A percentile compares a stretch with the other conserved stretches of the same genome.
Conservation (phyloP, 2,888 invertebrate species). For the Anoncus sp. region DNA sequence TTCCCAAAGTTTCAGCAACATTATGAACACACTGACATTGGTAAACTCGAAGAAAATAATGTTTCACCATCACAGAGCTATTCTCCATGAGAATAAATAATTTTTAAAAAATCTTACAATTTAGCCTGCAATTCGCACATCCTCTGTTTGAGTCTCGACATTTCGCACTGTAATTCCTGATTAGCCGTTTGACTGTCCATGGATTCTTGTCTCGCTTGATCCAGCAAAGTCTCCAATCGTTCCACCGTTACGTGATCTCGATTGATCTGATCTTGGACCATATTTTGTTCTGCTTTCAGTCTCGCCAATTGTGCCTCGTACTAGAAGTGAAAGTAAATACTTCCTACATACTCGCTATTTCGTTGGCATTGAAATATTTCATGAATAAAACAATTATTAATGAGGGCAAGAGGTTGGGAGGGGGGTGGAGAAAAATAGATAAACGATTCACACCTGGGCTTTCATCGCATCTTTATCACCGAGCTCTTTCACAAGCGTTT, state of each 20-base stretch:
- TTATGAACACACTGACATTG: too few species aligned
- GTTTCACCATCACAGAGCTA: neutral
- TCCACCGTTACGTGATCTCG: conserved; percentile 84
- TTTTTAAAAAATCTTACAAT: conserved; percentile 84
- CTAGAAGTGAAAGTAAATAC: conserved; percentile 77
- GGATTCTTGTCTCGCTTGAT: conserved; percentile 86
- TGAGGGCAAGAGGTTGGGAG: too few species aligned
- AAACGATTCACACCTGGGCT: conserved; percentile 79
- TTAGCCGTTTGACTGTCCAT: conserved; percentile 86
- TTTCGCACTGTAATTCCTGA: conserved; percentile 88
- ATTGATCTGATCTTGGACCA: conserved; percentile 81
- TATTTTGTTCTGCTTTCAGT: conserved; percentile 83
- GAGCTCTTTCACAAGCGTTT: conserved; percentile 85
- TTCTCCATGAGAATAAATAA: too few species aligned
- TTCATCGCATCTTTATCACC: conserved; percentile 83
- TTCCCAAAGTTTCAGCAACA: too few species aligned
- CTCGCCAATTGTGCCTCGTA: conserved; percentile 84
- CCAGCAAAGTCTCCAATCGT: conserved; percentile 85
- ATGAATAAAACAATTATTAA: neutral
- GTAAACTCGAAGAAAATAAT: too few species aligned
- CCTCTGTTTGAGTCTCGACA: conserved; percentile 85
- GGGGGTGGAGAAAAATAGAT: neutral
- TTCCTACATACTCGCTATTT: neutral
- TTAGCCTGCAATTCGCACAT: conserved; percentile 84
- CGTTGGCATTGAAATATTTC: conserved; percentile 4